These are phyloP conservation scores for Cheilosia scutellata DNA, from an alignment of 2,888 invertebrate genomes.

Conservation along the genomic window DNA sequence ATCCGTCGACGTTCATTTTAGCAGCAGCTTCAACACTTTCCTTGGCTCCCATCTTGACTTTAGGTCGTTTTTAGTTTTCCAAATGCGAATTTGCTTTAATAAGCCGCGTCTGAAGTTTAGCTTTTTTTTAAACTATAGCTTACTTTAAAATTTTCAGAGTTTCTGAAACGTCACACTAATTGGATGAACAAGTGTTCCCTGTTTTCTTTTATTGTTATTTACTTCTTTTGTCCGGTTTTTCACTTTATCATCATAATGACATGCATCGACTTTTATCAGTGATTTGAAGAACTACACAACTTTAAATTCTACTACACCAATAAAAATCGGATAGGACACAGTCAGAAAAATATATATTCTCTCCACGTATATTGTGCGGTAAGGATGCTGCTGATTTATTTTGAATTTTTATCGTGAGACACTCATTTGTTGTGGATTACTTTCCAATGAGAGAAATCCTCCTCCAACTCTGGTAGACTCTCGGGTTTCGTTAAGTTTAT, in stretches of 20 bases:
- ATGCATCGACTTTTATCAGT: background rate
- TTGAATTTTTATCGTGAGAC: constrained; percentile 59
- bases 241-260: constrained; percentile 18
- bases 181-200: constrained; percentile 45
- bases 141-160: background rate
- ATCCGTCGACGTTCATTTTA: constrained; percentile 92
- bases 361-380: constrained; percentile 52
- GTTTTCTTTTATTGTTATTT: constrained; percentile 19
- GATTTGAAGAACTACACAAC: background rate
- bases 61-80: constrained; percentile 57
- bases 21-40: constrained; percentile 91
- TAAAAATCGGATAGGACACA: constrained; percentile 27
- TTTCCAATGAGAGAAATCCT: constrained; percentile 69
- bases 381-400: constrained; percentile 67
- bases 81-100: constrained; percentile 27
- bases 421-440: constrained; percentile 74
- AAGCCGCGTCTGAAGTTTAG: constrained; percentile 28
- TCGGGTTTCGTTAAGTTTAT: constrained; percentile 77
- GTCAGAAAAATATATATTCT: constrained; percentile 47
- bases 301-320: constrained; percentile 15
- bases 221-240: constrained; percentile 20
- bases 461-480: constrained; percentile 14
- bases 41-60: constrained; percentile 90
- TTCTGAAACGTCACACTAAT: background rate
- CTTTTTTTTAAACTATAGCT: background rate